Conservation (phyloP, 2,113 vertebrate genomes). For the Zapornia atra region DNA sequence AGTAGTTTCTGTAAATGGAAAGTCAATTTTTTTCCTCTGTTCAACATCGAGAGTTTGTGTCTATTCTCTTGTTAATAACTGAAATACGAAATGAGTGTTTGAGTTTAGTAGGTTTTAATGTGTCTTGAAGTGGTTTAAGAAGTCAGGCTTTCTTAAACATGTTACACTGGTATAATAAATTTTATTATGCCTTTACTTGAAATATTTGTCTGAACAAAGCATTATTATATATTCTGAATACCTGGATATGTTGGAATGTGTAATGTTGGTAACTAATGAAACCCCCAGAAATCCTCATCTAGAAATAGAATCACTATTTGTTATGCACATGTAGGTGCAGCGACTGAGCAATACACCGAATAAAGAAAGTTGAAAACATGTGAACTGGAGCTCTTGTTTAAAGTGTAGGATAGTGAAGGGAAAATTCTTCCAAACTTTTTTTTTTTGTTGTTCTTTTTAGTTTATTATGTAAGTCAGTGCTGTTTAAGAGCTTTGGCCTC, state of each 20-base stretch:
- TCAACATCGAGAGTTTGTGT: not conserved
- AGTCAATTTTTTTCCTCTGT: not conserved
- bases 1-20: not conserved
- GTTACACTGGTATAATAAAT: not conserved
- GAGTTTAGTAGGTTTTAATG: not conserved
- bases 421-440: not conserved
- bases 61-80: not conserved
- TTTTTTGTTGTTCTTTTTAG: not conserved
- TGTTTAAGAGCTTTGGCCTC: not conserved
- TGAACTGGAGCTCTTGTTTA: conserved; percentile 31
- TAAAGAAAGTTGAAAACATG: conserved; percentile 7
- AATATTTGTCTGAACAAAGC: not conserved
- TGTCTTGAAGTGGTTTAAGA: not conserved
- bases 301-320: not conserved
- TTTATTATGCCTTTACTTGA: not conserved
- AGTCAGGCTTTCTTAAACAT: not conserved
- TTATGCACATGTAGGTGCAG: not conserved
- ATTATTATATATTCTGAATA: not conserved
- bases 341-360: not conserved
- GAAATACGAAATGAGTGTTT: not conserved
- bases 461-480: not conserved
- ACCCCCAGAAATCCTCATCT: not conserved
- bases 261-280: not conserved
- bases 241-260: not conserved
- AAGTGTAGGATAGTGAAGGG: not conserved